Evolutionary conservation across 2,888 invertebrate species (phyloP), one percentile per base, ranked within the genome.

Genomic region (Adineta ricciae): DNA sequence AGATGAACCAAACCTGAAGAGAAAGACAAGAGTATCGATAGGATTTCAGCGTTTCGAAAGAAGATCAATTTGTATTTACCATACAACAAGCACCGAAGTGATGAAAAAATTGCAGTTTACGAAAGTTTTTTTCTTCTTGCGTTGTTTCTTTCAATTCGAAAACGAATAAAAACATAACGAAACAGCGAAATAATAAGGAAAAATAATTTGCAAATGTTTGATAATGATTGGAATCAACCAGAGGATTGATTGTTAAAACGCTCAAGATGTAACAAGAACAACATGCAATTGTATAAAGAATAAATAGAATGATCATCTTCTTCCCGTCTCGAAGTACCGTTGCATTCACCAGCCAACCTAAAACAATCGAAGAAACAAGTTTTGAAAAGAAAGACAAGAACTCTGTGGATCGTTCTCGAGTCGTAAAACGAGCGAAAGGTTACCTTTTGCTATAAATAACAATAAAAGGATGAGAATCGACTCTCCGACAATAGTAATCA

Each of bases 121-220:
- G 93, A 85, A 93, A 93, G 89, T 94, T 94, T 89, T 94, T 94
- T 89, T 95, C 95, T 88, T 94, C 88, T 73, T 83, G 83, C 36
- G 78, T 82, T 41, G 85, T 85, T 78, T 85, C 84, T 84, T 85
- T 85, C 41, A 94, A 91, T 87, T 92, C 92, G 85, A 94, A 92
- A 50, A 96, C 92, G 90, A 96, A 96, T 96, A 96, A 96, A 84
- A 94, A 91, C 94, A 95, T 96, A 88, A 96, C 95, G 83, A 94
- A 91, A 83, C 95, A 93, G 83, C 96, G 93, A 87, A 97, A 93
- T 49, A 94, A 93, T 0, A 98, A 93, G 87, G 97, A 95, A 87
- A 97, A 92, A 94, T 96, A 96, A 9, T 97, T 97, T 0, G 97
- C 97, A 95, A 96, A 96, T 0, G 97, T 96, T 91, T 97, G 96